Percentiles rank a stretch among this genome's conserved stretches.
phyloP scores from a whole-genome alignment of 2,797 vertebrate species.

The Zalophus californianus region DNA sequence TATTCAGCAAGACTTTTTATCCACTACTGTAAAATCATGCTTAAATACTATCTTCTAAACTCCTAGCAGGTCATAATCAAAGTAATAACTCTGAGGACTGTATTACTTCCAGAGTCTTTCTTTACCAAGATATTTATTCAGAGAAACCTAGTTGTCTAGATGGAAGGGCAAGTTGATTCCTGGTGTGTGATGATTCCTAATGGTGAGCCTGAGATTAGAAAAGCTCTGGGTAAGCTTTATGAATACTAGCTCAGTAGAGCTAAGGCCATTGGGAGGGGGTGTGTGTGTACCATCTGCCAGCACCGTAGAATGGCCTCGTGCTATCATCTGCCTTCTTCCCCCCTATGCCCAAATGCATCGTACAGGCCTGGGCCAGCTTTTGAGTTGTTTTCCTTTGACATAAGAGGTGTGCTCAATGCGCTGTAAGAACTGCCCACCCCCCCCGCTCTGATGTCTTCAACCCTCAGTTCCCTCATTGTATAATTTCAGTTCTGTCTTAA shows the following conservation, averaged over 20 bases:
- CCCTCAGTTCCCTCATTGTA: not conserved
- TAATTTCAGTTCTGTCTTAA: constrained; percentile 9
- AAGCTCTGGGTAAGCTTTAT: not conserved
- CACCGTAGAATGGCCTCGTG: not conserved
- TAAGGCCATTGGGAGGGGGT: not conserved
- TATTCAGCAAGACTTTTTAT: not conserved
- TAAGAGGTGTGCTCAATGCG: not conserved
- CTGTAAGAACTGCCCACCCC: not conserved
- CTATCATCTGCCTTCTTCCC: not conserved
- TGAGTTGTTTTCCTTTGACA: not conserved
- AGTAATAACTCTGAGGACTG: not conserved
- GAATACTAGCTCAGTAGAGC: not conserved
- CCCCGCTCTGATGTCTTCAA: not conserved
- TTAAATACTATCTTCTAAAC: not conserved
- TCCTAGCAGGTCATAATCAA: not conserved
- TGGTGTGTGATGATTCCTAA: not conserved
- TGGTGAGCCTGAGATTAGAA: not conserved
- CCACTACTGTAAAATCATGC: not conserved
- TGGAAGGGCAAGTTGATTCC: not conserved
- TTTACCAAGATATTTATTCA: not conserved
- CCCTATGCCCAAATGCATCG: not conserved
- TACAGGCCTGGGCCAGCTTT: not conserved
- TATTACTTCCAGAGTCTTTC: not conserved
- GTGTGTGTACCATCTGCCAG: not conserved
- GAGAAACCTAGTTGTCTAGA: constrained; percentile 6